These are phyloP conservation scores for Tachina grossa DNA, from an alignment of 2,888 invertebrate genomes.

Conservation along the genomic window DNA sequence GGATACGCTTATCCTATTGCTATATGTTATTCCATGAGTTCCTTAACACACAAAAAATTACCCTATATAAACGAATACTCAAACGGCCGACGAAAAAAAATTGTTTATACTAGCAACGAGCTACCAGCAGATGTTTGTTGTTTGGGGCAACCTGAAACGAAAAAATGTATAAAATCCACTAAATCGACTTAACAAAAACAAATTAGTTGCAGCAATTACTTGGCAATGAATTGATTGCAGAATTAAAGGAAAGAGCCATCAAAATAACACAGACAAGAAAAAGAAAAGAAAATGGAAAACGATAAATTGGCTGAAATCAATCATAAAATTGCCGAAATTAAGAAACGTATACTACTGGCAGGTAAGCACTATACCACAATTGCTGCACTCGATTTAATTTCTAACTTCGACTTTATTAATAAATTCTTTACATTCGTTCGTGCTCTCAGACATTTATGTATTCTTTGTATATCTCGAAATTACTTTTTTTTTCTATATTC, in stretches of 20 bases:
- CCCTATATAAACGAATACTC: not conserved
- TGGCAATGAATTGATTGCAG: slow-evolving; percentile 32
- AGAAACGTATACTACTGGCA: slow-evolving; percentile 92
- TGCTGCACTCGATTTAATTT: slow-evolving; percentile 54
- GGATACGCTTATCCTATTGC: too few species aligned
- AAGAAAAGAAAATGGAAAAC: slow-evolving; percentile 75
- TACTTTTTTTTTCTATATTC: not conserved
- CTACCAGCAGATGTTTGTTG: slow-evolving; percentile 41
- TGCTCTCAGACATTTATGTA: not conserved
- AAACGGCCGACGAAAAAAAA: not conserved
- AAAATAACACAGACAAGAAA: not conserved
- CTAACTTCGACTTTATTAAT: slow-evolving; percentile 9
- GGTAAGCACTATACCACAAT: slow-evolving; percentile 83
- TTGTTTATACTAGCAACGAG: slow-evolving; percentile 64
- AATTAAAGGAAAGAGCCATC: slow-evolving; percentile 4
- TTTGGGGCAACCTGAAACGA: slow-evolving; percentile 26
- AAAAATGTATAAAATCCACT: slow-evolving; percentile 6
- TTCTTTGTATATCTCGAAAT: not conserved
- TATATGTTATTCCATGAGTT: too few species aligned
- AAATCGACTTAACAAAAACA: slow-evolving; percentile 56
- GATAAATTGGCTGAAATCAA: slow-evolving; percentile 83
- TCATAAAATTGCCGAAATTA: slow-evolving; percentile 91
- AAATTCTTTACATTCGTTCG: slow-evolving; percentile 42
- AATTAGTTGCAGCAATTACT: slow-evolving; percentile 40
- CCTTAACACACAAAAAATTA: too few species aligned